These are phyloP conservation scores for Castor canadensis DNA, from an alignment of 2,113 vertebrate species.

Conservation along the genomic window DNA sequence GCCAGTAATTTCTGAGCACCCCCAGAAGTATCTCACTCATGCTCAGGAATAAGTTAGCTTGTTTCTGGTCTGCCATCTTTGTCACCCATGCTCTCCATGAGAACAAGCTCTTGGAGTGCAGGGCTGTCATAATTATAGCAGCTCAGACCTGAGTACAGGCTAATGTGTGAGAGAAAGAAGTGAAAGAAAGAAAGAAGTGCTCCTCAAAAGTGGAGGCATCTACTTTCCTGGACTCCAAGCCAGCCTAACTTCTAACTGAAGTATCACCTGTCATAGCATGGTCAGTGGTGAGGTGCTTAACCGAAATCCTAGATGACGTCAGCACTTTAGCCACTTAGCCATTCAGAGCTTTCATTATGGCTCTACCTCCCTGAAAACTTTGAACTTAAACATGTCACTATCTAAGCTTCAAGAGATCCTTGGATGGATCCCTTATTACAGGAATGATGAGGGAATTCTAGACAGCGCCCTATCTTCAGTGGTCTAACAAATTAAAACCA, in stretches of 20 bases:
- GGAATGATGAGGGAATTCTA: background rate
- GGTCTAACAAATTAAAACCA: background rate
- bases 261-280: background rate
- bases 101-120: background rate
- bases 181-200: background rate
- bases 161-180: accelerated
- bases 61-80: background rate
- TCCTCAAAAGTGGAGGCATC: background rate
- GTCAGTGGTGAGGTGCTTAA: background rate
- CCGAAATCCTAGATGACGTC: background rate
- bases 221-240: background rate
- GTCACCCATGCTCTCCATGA: background rate
- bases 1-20: background rate
- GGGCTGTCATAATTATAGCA: accelerated
- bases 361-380: background rate
- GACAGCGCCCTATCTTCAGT: background rate
- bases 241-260: background rate
- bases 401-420: background rate
- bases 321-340: background rate
- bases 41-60: background rate
- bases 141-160: background rate
- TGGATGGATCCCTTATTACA: no score
- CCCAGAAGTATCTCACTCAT: background rate
- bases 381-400: background rate
- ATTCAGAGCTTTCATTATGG: background rate